Evolutionary conservation across 2,797 vertebrate species (phyloP), one percentile per base, ranked within the genome.

Genomic region (Peromyscus melanophrys): DNA sequence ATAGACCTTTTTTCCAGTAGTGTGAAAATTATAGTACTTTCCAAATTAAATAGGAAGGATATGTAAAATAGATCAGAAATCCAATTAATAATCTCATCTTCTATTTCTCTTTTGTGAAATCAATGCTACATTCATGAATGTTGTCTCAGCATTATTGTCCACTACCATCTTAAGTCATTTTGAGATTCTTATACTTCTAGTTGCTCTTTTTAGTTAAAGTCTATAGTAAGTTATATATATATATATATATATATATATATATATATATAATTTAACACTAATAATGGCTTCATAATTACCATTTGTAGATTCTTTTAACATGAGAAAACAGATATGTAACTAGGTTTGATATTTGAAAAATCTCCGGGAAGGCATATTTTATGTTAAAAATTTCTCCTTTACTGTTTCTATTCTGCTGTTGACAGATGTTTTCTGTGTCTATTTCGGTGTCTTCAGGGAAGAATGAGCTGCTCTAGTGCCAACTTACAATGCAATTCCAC

Each of bases 51-150:
- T 92, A 84, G 57, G 91, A 95, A 94, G 97, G 87, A 96, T 88
- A 31, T 84, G 40, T 89, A 96, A 67, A 49, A 90, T 43, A 95
- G 46, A 97, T 96, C 34, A 93, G 61, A 96, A 94, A 95, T 96
- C 61, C 55, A 97, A 96, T 96, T 93, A 94, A 96, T 85, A 81
- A 61, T 96, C 77, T 96, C 80, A 95, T 96, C 97, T 96, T 95
- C 31, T 76, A 76, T 59, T 65, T 92, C 77, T 95, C 43, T 61
- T 92, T 87, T 95, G 27, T 82, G n/a, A 34, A 91, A 77, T 85
- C 52, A 92, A 63, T 84, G 34, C 37, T 86, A 55, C 7, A 88
- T 75, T 97, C 67, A 94, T 86, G 14, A 94, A 2, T 37, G 43
- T 10, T n/a, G 19, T 63, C 3, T 95, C 87, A 75, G 4, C 5